phyloP scores from a whole-genome alignment of 2,797 vertebrate genomes.

The Sparidentex hasta region DNA sequence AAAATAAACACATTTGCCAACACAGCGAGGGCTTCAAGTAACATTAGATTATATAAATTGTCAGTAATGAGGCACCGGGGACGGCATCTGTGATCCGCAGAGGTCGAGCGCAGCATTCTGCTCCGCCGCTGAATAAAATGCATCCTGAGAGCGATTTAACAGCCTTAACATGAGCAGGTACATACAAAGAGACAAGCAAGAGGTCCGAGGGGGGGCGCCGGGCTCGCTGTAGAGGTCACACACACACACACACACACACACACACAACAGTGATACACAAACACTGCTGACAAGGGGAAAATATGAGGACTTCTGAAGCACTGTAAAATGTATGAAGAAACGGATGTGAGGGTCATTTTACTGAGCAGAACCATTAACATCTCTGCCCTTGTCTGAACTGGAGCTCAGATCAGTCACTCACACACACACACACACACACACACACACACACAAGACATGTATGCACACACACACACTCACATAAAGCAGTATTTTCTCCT shows the following conservation, averaged over 20 bases:
- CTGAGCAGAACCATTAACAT: conserved; percentile 77
- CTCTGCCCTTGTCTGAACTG: conserved; percentile 75
- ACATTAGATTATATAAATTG: conserved; percentile 66
- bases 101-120: conserved; percentile 59
- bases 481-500: conserved; percentile 45
- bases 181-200: conserved; percentile 67
- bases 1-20: conserved; percentile 48
- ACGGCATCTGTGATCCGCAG: conserved; percentile 50
- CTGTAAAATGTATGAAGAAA: conserved; percentile 70
- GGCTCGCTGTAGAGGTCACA: conserved; percentile 65
- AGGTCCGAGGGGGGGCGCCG: conserved; percentile 56
- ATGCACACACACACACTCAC: conserved; percentile 25
- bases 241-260: conserved; percentile 24
- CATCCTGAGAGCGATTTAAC: conserved; percentile 62
- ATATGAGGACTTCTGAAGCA: conserved; percentile 64
- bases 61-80: conserved; percentile 68
- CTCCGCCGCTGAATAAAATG: conserved; percentile 53
- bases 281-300: conserved; percentile 73
- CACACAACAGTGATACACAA: conserved; percentile 56
- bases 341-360: conserved; percentile 81
- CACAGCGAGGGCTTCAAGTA: conserved; percentile 42
- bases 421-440: conserved; percentile 14
- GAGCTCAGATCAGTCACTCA: conserved; percentile 58
- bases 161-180: conserved; percentile 73
- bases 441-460: conserved; percentile 9